Evolutionary conservation across 2,888 invertebrate genomes (phyloP), one percentile per base, ranked within the genome.

Genomic region (Caenorhabditis sinica): DNA sequence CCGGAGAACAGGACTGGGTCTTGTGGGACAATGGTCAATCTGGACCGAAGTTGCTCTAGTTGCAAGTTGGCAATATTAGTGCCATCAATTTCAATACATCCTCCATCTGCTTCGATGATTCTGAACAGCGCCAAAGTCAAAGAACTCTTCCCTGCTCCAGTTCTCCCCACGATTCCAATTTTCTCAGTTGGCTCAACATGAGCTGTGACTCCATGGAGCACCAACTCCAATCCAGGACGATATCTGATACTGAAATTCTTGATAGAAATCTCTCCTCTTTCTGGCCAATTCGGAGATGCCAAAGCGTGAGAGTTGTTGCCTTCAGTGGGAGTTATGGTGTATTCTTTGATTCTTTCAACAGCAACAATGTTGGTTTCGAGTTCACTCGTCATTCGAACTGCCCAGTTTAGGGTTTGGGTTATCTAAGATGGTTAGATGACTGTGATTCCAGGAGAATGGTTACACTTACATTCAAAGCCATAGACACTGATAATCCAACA

Each of bases 1-100:
- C 97, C 97, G 28, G 97, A 96, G 94, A 98, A 98, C 84, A 98
- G 94, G 61, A 97, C 96, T 0, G 97, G 97, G 94, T 98, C 98
- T 94, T 98, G 88, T 30, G 89, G 90, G 0, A 90, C 90, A 60
- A 96, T 96, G 49, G 96, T 96, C 88, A 97, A 94, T 87, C 95
- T 95, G 9, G 96, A 95, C 82, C 97, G 95, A 86, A 97, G 94
- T 56, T 69, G 69, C 69, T 81, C 87, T 23, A 87, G 45, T 11
- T 82, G 40, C 36, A 87, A 51, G 33, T 85, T 73, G 8, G 86
- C 76, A 58, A 88, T 86, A 49, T 85, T 82, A 0, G 65, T 74
- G 65, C 95, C 96, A 94, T 97, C 97, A 91, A 97, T 96, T 79
- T 95, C 93, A 90, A 97, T 97, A 89, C 95, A 94, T 49, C 97